Base-by-base conservation (phyloP, 1,140 invertebrate genomes). In the Drosophila kikkawai region DNA sequence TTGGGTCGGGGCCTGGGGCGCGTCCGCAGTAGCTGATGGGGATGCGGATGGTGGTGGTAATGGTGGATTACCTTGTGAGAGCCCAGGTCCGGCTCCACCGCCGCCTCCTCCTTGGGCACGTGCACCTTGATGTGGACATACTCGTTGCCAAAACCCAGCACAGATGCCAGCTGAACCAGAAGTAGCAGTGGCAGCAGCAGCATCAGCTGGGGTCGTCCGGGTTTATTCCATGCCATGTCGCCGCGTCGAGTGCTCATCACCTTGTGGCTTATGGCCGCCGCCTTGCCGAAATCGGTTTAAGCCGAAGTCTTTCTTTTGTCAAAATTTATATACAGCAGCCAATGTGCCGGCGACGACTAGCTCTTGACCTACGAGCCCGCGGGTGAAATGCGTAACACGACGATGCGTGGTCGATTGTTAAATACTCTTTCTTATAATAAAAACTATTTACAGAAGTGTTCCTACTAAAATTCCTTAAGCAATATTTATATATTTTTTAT, bases 281-380 rank as follows among this genome's bases (percentile, higher is more conserved):
- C 83, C 85, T 84, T 81, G 87, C 70, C 83, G 86, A 91, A 84
- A 84, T 78, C 86, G 71, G 82, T 91, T 91, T 91, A 91, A 91
- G 83, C 87, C 87, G 78, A 77, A 75, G 70, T 84, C 82, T 77
- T 76, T 81, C 77, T 79, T 75, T 87, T 81, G 75, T 91, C 80
- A 87, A 84, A 87, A 81, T 91, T 87, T 91, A 91, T 91, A 91
- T 87, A 84, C 64, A 60, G 13, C 55, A 56, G 37, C 64, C 41
- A 47, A 51, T 51, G 65, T 36, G 65, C 47, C 53, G 61, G 58
- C 77, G 64, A 82, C 67, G 80, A 66, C 68, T 13, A 61, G 77
- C 77, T 85, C 70, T 73, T 79, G 75, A 79, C 76, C 74, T 69
- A 77, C 73, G 75, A 15, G 60, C 53, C 67, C 64, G 12, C 56